A percentile compares a stretch with the other conserved stretches of the same genome.
Evolutionary conservation across 2,888 invertebrate species (phyloP).

Genomic region (Alloplasta piceator): DNA sequence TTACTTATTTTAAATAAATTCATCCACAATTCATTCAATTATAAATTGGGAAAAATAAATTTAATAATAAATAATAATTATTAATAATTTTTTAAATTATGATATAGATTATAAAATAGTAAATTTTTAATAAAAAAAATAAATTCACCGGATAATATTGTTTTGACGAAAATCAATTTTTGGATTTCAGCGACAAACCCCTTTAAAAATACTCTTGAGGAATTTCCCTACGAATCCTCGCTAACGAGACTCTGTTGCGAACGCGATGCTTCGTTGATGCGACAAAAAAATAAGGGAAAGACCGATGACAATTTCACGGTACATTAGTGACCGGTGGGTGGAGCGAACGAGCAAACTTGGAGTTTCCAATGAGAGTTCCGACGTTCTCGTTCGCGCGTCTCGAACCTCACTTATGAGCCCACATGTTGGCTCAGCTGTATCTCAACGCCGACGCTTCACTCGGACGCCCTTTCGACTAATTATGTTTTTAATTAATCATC

Average conservation of each 20-base stretch:
- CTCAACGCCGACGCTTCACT: too few species aligned
- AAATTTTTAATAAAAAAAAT: too few species aligned
- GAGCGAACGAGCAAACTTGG: constrained; percentile 63
- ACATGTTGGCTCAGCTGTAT: constrained; percentile 42
- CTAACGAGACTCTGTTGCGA: constrained; percentile 62
- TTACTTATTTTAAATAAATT: too few species aligned
- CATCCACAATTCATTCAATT: too few species aligned
- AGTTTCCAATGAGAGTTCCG: constrained; percentile 38
- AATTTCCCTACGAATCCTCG: neutral
- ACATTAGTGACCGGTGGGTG: constrained; percentile 78
- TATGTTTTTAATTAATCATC: constrained; percentile 83
- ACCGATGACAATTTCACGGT: constrained; percentile 81
- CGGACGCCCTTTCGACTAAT: constrained; percentile 75
- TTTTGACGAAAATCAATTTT: too few species aligned
- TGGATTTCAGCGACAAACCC: too few species aligned
- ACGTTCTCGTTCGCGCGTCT: constrained; percentile 7
- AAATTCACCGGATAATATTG: too few species aligned
- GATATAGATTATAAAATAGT: too few species aligned
- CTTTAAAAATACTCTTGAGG: too few species aligned
- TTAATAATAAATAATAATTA: too few species aligned
- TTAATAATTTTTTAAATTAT: too few species aligned
- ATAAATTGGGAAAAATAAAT: too few species aligned
- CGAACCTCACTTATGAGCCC: constrained; percentile 28
- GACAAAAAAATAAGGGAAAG: constrained; percentile 44
- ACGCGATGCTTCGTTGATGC: constrained; percentile 62